These are phyloP conservation scores for Autographa pulchrina DNA, from an alignment of 2,888 invertebrate species.

Conservation along the genomic window DNA sequence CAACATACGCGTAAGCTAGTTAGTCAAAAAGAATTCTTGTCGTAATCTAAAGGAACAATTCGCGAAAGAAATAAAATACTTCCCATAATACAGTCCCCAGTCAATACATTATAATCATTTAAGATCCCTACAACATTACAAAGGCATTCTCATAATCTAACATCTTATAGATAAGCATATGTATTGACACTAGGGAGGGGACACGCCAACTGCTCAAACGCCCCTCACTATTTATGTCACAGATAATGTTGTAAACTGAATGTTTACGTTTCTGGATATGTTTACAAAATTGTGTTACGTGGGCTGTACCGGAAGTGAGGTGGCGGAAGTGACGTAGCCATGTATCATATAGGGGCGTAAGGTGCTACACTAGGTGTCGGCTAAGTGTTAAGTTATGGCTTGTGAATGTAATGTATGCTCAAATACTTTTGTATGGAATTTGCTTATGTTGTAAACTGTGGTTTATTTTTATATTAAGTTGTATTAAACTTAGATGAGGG, in stretches of 20 bases:
- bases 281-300: conserved; percentile 67
- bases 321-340: conserved; percentile 68
- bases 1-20: too few species aligned
- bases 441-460: conserved; percentile 5
- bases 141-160: not conserved
- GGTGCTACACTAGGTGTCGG: conserved; percentile 58
- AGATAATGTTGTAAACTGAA: conserved; percentile 62
- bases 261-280: conserved; percentile 63
- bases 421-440: conserved; percentile 19
- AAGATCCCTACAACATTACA: not conserved
- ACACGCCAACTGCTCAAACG: conserved; percentile 19
- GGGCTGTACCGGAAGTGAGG: conserved; percentile 72
- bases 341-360: conserved; percentile 79
- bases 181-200: conserved; percentile 23
- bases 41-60: not conserved
- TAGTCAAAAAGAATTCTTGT: too few species aligned
- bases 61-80: not conserved
- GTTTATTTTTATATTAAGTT: not conserved
- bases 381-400: conserved; percentile 55
- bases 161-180: not conserved
- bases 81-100: not conserved
- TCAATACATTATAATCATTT: not conserved
- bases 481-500: too few species aligned
- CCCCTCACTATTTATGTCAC: conserved; percentile 53
- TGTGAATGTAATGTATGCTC: conserved; percentile 45